Percentiles rank a stretch among this genome's conserved stretches.
Conservation (phyloP, 1,140 invertebrate species). For the Pemphigus obesinymphae region DNA sequence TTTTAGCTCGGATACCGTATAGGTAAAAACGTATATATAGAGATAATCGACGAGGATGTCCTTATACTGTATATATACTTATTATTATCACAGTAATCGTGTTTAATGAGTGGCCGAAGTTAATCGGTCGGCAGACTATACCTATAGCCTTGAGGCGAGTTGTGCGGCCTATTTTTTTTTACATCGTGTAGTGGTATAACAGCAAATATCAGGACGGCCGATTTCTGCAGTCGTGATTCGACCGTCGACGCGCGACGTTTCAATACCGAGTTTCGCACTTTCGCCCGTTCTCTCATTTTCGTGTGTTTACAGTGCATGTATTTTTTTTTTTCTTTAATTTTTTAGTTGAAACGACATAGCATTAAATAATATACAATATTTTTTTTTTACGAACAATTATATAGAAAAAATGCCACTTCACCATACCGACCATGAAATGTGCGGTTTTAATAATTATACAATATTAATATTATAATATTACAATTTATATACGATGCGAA, state of each 20-base stretch:
- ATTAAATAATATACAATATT: background rate
- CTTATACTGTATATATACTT: background rate
- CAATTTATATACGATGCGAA: no score
- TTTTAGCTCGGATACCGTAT: no score
- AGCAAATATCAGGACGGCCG: background rate
- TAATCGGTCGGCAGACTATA: no score
- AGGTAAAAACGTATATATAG: no score
- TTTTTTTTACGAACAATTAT: background rate
- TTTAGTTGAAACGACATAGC: no score
- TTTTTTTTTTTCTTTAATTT: no score
- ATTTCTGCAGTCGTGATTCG: conserved; percentile 13
- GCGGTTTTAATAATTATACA: background rate
- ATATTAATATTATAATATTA: no score
- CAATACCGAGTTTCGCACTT: no score
- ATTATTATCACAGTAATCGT: background rate
- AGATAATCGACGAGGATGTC: no score
- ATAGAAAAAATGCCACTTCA: background rate
- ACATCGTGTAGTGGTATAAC: background rate
- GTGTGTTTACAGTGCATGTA: background rate
- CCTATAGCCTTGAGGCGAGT: background rate
- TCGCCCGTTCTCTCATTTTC: background rate
- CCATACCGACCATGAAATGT: background rate
- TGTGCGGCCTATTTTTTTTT: background rate
- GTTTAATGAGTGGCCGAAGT: background rate
- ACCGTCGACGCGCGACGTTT: background rate